A percentile compares a stretch with the other conserved stretches of the same genome.
These are phyloP conservation scores for Eunapius fragilis DNA, from an alignment of 37 sponge, comb jelly and placozoan genomes.

Conservation along the genomic window DNA sequence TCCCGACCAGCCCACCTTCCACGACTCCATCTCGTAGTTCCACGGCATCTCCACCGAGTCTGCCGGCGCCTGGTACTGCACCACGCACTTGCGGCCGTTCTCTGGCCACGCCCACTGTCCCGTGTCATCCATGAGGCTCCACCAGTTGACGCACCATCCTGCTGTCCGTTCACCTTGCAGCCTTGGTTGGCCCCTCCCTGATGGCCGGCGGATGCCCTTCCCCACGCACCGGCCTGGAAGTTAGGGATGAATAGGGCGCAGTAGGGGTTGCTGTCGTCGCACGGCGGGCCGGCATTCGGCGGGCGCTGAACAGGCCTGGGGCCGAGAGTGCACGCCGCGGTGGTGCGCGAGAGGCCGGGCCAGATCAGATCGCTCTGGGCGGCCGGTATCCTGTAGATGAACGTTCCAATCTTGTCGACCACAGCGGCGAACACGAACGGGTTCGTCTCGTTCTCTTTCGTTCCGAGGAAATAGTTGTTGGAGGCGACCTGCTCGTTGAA, in stretches of 20 bases:
- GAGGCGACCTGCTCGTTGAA: conserved; percentile 25
- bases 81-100: no score
- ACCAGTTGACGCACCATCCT: conserved; percentile 47
- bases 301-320: conserved; percentile 7
- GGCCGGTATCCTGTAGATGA: conserved; percentile 29
- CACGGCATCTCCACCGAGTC: no score
- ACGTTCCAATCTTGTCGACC: conserved; percentile 26
- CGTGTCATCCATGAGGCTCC: no score
- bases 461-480: conserved; percentile 48
- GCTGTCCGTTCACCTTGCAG: conserved; percentile 31
- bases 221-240: no score
- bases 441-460: conserved; percentile 15
- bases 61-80: no score
- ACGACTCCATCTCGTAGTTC: no score
- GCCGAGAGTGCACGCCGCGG: conserved; percentile 11
- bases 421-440: conserved; percentile 41
- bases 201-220: conserved; percentile 20
- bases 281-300: conserved; percentile 24
- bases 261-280: conserved; percentile 20
- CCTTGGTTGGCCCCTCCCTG: conserved; percentile 37
- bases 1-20: conserved; percentile 31
- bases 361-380: no score
- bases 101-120: no score
- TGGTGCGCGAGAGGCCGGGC: conserved; percentile 34
- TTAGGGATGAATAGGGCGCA: no score